Percentiles rank a stretch among this genome's conserved stretches.
phyloP scores from a whole-genome alignment of 53 echinoderm and acorn worm species.

The Holothuria leucospilota region DNA sequence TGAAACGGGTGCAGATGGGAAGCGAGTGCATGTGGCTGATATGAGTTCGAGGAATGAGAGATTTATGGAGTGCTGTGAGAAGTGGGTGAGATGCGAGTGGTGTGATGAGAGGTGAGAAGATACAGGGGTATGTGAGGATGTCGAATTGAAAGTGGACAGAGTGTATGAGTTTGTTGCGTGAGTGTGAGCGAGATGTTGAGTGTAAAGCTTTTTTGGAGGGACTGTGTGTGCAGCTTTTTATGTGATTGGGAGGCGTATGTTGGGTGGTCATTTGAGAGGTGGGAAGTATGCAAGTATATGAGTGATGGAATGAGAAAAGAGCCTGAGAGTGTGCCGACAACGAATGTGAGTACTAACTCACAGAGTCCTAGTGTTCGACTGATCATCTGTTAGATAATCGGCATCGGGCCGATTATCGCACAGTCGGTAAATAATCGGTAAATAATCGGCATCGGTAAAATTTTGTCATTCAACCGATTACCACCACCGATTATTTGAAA shows the following conservation, averaged over 20 bases:
- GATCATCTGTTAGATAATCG: no score
- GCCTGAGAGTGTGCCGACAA: constrained; percentile 48
- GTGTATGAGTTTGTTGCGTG: constrained; percentile 44
- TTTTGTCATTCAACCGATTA: no score
- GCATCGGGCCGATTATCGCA: no score
- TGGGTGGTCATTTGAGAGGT: constrained; percentile 46
- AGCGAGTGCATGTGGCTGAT: constrained; percentile 34
- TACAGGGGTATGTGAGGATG: constrained; percentile 68
- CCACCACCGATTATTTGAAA: no score
- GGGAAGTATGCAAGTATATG: constrained; percentile 45
- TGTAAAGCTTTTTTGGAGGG: constrained; percentile 50
- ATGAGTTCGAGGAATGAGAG: constrained; percentile 62
- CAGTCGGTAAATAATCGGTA: no score
- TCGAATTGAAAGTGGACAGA: constrained; percentile 24
- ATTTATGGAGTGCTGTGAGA: constrained; percentile 49
- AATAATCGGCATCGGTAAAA: no score
- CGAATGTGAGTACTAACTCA: constrained; percentile 30
- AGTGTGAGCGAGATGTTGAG: constrained; percentile 42
- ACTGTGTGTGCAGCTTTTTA: constrained; percentile 30
- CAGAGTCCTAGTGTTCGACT: no score
- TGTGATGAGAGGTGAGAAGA: constrained; percentile 50
- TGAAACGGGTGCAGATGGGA: not conserved
- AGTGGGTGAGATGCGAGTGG: constrained; percentile 49
- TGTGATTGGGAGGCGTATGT: constrained; percentile 26
- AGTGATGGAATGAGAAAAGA: constrained; percentile 39